phyloP scores from a whole-genome alignment of 2,113 vertebrate genomes.

The Cyphomyrus discorhynchus region DNA sequence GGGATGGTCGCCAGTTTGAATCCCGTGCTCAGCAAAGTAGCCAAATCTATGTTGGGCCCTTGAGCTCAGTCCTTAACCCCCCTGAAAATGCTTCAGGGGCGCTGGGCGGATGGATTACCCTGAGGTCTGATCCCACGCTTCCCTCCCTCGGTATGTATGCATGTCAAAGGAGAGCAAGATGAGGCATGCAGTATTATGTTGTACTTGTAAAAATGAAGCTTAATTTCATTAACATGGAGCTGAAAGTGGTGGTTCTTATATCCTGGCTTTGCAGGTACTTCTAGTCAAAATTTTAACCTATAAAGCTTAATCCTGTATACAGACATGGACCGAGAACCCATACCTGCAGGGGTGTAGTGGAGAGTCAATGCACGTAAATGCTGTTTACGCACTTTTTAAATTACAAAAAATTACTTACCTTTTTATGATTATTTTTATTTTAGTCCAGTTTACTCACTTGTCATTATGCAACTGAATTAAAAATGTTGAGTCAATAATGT shows the following conservation, averaged over 20 bases:
- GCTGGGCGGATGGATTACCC: background rate
- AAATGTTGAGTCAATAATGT: background rate
- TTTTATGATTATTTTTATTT: background rate
- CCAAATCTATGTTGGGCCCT: background rate
- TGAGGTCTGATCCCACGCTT: background rate
- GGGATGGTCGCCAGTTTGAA: background rate
- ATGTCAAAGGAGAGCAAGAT: background rate
- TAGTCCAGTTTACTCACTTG: background rate
- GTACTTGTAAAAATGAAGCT: background rate
- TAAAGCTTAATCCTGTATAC: background rate
- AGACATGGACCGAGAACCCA: background rate
- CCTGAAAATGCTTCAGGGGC: background rate
- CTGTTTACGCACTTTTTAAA: background rate
- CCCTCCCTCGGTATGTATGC: background rate
- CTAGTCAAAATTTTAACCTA: background rate
- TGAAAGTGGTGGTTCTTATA: background rate
- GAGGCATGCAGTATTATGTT: background rate
- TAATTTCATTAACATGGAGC: background rate
- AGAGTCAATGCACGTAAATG: background rate
- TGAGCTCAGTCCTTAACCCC: background rate
- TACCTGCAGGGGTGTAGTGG: background rate
- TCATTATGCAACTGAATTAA: background rate
- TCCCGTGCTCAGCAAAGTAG: background rate
- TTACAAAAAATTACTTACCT: background rate
- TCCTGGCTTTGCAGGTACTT: background rate